Percentiles rank a stretch among this genome's conserved stretches.
phyloP scores from a whole-genome alignment of 1,140 invertebrate genomes.

The Orius insidiosus region DNA sequence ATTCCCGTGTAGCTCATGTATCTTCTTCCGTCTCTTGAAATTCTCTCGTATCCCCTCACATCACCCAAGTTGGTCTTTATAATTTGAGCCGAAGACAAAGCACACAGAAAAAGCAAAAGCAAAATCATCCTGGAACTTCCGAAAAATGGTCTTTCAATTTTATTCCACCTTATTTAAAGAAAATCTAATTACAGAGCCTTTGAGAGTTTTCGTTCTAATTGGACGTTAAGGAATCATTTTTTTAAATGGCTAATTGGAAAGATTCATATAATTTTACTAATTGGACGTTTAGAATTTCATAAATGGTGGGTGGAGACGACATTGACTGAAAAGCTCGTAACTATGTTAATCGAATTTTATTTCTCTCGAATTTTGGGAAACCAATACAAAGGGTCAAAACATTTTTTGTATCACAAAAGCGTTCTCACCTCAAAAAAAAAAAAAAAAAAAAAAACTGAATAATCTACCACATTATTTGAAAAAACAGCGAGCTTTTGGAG shows the following conservation, averaged over 20 bases:
- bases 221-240: conserved; percentile 5
- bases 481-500: no score
- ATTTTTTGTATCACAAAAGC: no score
- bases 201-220: background rate
- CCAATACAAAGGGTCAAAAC: no score
- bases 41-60: background rate
- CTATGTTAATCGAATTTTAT: no score
- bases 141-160: no score
- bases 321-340: background rate
- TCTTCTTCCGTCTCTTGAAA: background rate
- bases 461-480: no score
- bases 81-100: background rate
- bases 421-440: no score
- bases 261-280: background rate
- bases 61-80: background rate
- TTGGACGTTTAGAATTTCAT: background rate
- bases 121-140: no score
- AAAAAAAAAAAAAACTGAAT: no score
- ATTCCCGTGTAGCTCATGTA: conserved; percentile 6
- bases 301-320: background rate
- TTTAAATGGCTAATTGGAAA: conserved; percentile 8
- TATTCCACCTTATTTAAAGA: background rate
- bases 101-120: no score
- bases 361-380: no score
- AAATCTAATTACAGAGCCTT: background rate